phyloP scores from a whole-genome alignment of 2,797 vertebrate genomes.

The Sebastes iracundus region DNA sequence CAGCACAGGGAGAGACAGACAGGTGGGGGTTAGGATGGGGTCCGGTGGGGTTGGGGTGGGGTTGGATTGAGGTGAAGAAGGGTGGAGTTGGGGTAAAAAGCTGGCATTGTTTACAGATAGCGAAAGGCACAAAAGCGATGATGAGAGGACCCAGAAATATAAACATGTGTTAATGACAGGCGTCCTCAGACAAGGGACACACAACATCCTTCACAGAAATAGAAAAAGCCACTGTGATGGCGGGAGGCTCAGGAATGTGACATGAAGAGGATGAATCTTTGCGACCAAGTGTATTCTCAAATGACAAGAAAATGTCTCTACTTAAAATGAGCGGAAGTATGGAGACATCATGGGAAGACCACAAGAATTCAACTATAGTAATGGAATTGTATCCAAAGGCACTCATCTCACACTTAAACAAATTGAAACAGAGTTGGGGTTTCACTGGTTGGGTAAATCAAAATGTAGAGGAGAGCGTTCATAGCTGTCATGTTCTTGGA shows the following conservation, averaged over 20 bases:
- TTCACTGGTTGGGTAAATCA: slow-evolving; percentile 4
- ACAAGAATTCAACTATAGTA: background rate
- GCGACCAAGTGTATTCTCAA: background rate
- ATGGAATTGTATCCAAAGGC: background rate
- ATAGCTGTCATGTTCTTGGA: slow-evolving; percentile 40
- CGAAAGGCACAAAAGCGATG: background rate
- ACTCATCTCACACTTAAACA: background rate
- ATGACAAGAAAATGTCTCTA: slow-evolving; percentile 2
- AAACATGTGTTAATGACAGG: slow-evolving; percentile 47
- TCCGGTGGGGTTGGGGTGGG: background rate
- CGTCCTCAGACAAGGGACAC: background rate
- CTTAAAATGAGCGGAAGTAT: background rate
- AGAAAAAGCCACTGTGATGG: background rate
- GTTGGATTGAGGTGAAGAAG: slow-evolving; percentile 18
- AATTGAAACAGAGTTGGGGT: background rate
- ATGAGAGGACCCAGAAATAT: slow-evolving; percentile 11
- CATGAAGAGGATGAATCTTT: background rate
- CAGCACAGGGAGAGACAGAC: slow-evolving; percentile 4
- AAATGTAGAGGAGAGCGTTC: slow-evolving; percentile 14
- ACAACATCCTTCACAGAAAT: slow-evolving; percentile 1
- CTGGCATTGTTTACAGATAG: slow-evolving; percentile 42
- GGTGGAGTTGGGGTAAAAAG: slow-evolving; percentile 20
- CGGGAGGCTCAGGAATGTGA: no score
- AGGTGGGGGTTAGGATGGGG: slow-evolving; percentile 11
- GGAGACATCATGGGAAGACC: background rate